Evolutionary conservation across 2,888 invertebrate genomes (phyloP).

Genomic region (Drosophila peninsularis): DNA sequence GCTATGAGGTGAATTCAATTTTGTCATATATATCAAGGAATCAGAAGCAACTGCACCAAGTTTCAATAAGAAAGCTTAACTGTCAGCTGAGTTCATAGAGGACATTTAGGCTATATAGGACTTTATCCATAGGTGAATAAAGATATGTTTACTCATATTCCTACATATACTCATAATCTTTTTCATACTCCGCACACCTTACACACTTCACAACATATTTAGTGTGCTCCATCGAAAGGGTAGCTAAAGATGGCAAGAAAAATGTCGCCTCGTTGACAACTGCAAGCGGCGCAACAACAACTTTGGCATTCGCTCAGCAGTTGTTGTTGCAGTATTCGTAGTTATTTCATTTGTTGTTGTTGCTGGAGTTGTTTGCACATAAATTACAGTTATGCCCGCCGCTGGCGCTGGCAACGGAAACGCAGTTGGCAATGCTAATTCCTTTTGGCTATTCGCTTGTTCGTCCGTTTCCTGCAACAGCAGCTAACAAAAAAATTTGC

Average conservation of each 20-base stretch:
- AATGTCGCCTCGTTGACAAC: conserved; percentile 50
- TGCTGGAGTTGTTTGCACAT: conserved; percentile 36
- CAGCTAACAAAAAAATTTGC: neutral
- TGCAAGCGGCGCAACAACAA: conserved; percentile 15
- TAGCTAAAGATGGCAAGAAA: conserved; percentile 17
- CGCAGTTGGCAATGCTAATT: conserved; percentile 70
- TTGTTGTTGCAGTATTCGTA: conserved; percentile 7
- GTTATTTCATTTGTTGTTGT: conserved; percentile 5
- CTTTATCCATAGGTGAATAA: too few species aligned
- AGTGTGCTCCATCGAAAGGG: neutral
- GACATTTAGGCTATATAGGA: too few species aligned
- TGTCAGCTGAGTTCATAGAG: neutral
- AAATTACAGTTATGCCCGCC: conserved; percentile 62
- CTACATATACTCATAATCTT: neutral
- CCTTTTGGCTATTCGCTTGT: conserved; percentile 55
- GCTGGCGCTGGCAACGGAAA: conserved; percentile 60
- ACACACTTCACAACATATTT: accelerated
- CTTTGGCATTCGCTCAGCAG: conserved; percentile 11
- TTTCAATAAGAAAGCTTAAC: neutral
- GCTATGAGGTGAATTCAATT: neutral
- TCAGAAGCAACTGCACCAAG: neutral
- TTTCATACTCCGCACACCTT: neutral
- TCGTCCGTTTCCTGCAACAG: conserved; percentile 50
- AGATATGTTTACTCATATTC: neutral
- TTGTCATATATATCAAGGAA: neutral